Evolutionary conservation across 2,113 vertebrate species (phyloP).

Genomic region (Theristicus caerulescens): DNA sequence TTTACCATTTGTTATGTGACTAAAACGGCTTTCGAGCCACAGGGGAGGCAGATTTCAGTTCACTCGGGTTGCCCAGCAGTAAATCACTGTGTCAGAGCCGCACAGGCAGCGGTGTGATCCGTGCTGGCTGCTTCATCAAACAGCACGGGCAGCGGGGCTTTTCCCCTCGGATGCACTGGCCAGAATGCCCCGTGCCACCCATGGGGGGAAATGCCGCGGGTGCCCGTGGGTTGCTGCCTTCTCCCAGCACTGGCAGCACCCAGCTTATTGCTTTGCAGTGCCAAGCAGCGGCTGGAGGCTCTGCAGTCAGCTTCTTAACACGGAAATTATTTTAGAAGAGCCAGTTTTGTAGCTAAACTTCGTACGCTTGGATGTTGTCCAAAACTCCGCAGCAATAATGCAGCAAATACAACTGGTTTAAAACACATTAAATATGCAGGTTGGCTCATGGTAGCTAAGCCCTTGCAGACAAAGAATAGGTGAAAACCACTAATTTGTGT

Average conservation of each 20-base stretch:
- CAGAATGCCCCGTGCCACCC: rapidly evolving
- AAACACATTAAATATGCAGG: constrained; percentile 15
- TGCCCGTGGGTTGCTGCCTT: not conserved
- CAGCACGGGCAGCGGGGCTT: rapidly evolving
- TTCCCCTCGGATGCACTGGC: rapidly evolving
- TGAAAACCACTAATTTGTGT: not conserved
- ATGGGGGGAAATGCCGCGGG: rapidly evolving
- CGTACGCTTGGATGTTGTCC: not conserved
- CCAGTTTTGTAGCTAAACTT: constrained; percentile 58
- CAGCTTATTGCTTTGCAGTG: not conserved
- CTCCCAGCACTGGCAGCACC: not conserved
- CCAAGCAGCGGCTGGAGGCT: not conserved
- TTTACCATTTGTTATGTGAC: not conserved
- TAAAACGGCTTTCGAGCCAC: not conserved
- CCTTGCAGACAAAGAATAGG: not conserved
- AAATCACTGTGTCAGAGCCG: not conserved
- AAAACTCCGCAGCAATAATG: constrained; percentile 6
- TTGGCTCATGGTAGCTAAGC: constrained; percentile 2
- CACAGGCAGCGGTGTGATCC: not conserved
- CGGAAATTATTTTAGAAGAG: constrained; percentile 60
- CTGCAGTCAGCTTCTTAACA: constrained; percentile 50
- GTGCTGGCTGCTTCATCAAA: not conserved
- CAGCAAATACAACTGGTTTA: constrained; percentile 32
- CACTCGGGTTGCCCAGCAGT: not conserved
- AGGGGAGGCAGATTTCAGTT: not conserved